Evolutionary conservation across 2,113 vertebrate genomes (phyloP).

Genomic region (Corynorhinus townsendii): DNA sequence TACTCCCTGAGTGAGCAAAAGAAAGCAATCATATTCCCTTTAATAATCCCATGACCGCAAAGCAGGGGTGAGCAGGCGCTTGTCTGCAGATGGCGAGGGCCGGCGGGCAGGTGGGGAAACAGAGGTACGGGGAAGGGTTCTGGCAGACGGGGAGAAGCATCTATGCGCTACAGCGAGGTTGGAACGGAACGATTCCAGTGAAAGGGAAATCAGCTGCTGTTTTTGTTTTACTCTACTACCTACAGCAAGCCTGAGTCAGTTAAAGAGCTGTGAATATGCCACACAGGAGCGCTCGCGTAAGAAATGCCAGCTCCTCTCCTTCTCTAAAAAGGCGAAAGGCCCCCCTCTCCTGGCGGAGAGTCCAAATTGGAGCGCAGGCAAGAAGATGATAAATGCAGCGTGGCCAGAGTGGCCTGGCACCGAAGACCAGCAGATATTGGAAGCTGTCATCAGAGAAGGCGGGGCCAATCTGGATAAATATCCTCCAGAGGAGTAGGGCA

Average conservation of each 20-base stretch:
- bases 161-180: neutral
- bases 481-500: neutral
- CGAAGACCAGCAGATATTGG: neutral
- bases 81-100: neutral
- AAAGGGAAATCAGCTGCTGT: constrained; percentile 10
- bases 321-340: constrained; percentile 75
- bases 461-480: constrained; percentile 1
- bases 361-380: constrained; percentile 49
- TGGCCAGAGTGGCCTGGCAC: neutral
- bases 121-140: constrained; percentile 55
- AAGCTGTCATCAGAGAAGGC: neutral
- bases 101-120: constrained; percentile 45
- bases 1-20: constrained; percentile 48
- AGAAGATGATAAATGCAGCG: constrained; percentile 8
- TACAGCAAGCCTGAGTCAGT: neutral
- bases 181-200: neutral
- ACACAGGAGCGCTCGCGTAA: neutral
- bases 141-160: constrained; percentile 6
- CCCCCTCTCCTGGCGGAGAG: constrained; percentile 83
- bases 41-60: constrained; percentile 73
- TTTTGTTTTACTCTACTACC: constrained; percentile 46
- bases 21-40: constrained; percentile 73
- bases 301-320: constrained; percentile 25
- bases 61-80: constrained; percentile 17
- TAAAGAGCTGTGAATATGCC: neutral